These are phyloP conservation scores for Spilarctia lutea DNA, from an alignment of 2,888 invertebrate genomes.

Conservation along the genomic window DNA sequence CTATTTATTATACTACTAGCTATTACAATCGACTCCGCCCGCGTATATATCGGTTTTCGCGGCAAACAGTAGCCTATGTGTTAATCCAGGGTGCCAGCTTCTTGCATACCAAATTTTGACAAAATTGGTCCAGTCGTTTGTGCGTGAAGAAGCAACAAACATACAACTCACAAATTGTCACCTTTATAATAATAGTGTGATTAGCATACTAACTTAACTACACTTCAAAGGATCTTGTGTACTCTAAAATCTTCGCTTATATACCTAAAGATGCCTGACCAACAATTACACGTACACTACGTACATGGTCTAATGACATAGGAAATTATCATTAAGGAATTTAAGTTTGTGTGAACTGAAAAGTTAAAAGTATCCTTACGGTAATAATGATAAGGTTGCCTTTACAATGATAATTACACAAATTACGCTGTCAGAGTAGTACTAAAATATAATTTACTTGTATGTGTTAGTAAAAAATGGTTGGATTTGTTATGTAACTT, in stretches of 20 bases:
- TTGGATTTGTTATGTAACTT: background rate
- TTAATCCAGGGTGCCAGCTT: no score
- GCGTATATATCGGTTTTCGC: no score
- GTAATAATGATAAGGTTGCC: constrained; percentile 1
- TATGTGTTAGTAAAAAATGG: background rate
- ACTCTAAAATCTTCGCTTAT: background rate
- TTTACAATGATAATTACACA: constrained; percentile 10
- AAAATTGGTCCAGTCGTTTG: no score
- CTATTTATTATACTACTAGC: background rate
- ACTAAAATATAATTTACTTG: background rate
- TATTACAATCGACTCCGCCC: no score
- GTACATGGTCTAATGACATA: constrained; percentile 9
- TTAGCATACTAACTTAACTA: background rate
- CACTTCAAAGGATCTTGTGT: background rate
- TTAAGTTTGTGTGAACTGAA: background rate
- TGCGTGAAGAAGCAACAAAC: no score
- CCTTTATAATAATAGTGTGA: no score
- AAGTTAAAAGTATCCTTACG: constrained; percentile 10
- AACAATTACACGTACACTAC: constrained; percentile 1
- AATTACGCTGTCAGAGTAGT: background rate
- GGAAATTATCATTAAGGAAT: constrained; percentile 12
- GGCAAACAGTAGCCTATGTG: no score
- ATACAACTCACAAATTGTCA: no score
- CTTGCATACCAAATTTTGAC: no score
- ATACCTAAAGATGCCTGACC: background rate